Evolutionary conservation across 2,888 invertebrate species (phyloP).

Genomic region (Miltochrista miniata): DNA sequence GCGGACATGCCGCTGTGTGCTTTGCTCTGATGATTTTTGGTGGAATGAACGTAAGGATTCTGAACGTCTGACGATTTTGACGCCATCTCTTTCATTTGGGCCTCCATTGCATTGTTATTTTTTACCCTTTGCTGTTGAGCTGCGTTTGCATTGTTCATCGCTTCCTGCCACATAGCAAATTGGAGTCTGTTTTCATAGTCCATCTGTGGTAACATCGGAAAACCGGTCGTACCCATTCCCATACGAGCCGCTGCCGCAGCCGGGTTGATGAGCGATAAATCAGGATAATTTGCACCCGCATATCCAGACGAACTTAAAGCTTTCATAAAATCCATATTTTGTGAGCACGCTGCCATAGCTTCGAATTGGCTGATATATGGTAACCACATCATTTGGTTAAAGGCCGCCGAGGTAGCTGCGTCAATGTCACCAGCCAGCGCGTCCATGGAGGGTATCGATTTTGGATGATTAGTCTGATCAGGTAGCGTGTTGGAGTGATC

Average conservation of each 20-base stretch:
- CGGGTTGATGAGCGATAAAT: constrained; percentile 76
- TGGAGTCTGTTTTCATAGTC: constrained; percentile 83
- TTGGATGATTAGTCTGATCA: constrained; percentile 58
- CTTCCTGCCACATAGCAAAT: constrained; percentile 88
- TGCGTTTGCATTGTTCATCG: constrained; percentile 81
- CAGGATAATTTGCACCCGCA: constrained; percentile 74
- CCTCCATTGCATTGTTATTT: constrained; percentile 44
- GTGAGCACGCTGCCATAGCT: constrained; percentile 82
- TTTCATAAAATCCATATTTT: constrained; percentile 84
- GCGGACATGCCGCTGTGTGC: constrained; percentile 65
- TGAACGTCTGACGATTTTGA: constrained; percentile 70
- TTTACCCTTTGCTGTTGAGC: constrained; percentile 64
- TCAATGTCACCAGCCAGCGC: constrained; percentile 86
- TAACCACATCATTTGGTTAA: constrained; percentile 90
- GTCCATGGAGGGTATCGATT: constrained; percentile 66
- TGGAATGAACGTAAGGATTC: constrained; percentile 73
- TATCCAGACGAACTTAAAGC: constrained; percentile 79
- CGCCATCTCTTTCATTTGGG: constrained; percentile 63
- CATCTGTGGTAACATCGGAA: constrained; percentile 71
- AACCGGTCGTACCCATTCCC: constrained; percentile 64
- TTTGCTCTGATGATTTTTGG: constrained; percentile 67
- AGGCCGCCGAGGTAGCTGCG: constrained; percentile 86
- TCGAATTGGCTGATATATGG: constrained; percentile 87
- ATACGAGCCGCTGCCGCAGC: constrained; percentile 60
- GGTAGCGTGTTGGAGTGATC: constrained; percentile 51